A percentile compares a stretch with the other conserved stretches of the same genome.
Conservation (phyloP, 92 coral and sea anemone genomes). For the Zoanthus solanderi region DNA sequence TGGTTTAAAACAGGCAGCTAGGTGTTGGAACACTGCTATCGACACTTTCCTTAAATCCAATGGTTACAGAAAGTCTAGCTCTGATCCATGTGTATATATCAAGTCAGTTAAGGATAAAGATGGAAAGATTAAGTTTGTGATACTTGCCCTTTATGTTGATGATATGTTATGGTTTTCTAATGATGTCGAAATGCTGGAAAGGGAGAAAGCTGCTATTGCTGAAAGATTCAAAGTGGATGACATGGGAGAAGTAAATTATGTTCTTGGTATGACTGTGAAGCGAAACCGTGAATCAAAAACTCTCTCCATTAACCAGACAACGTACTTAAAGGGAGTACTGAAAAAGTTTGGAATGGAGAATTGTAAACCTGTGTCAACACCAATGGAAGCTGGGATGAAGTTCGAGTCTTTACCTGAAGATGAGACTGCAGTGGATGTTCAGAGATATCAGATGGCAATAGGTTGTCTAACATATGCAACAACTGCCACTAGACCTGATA, state of each 20-base stretch:
- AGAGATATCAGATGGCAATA: constrained; percentile 34
- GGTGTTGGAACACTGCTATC: constrained; percentile 65
- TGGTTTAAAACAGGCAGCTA: constrained; percentile 68
- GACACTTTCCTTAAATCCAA: constrained; percentile 54
- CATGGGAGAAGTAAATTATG: constrained; percentile 26
- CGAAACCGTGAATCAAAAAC: constrained; percentile 48
- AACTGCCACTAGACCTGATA: constrained; percentile 52
- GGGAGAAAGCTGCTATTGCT: constrained; percentile 28
- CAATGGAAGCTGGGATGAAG: constrained; percentile 41
- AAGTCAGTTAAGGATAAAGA: constrained; percentile 28
- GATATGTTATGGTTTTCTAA: constrained; percentile 32
- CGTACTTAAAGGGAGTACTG: constrained; percentile 48
- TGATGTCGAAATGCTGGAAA: constrained; percentile 20
- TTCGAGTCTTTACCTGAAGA: constrained; percentile 44
- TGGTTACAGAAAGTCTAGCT: constrained; percentile 59
- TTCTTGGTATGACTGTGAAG: constrained; percentile 52
- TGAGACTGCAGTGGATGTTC: constrained; percentile 44
- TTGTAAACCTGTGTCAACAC: constrained; percentile 53
- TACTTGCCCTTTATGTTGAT: constrained; percentile 31
- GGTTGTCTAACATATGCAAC: constrained; percentile 46
- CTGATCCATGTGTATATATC: constrained; percentile 57
- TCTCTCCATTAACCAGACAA: constrained; percentile 46
- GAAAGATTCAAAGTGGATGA: constrained; percentile 12
- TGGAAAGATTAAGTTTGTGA: constrained; percentile 37
- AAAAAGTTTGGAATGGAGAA: constrained; percentile 46